Conservation (phyloP, 2,888 invertebrate genomes). For the Fragum fragum region DNA sequence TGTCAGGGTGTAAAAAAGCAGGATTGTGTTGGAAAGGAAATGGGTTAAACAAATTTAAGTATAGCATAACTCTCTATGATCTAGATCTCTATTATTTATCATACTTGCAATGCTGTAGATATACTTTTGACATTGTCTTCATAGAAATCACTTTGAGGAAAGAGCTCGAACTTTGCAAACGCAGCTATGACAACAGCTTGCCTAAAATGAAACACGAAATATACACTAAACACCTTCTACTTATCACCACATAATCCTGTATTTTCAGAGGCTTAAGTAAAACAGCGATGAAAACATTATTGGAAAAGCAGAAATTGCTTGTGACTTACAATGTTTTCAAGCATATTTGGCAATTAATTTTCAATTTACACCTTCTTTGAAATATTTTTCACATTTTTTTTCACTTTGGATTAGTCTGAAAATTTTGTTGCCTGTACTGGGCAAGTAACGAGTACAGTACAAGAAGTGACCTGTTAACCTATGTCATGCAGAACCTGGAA, state of each 20-base stretch:
- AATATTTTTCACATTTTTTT: too few relatives aligned
- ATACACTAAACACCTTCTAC: background rate
- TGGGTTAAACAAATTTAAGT: too few relatives aligned
- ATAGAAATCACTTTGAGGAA: constrained; percentile 91
- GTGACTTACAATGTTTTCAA: background rate
- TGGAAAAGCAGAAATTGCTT: background rate
- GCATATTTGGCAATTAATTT: too few relatives aligned
- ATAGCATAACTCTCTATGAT: too few relatives aligned
- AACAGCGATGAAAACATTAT: background rate
- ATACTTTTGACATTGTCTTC: constrained; percentile 91
- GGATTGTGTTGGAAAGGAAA: too few relatives aligned
- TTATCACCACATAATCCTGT: background rate
- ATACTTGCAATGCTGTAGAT: constrained; percentile 94
- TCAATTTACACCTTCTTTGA: too few relatives aligned
- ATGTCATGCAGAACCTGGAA: too few relatives aligned
- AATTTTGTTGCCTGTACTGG: too few relatives aligned
- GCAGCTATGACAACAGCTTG: constrained; percentile 96
- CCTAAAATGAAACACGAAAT: constrained; percentile 88
- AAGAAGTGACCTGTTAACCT: too few relatives aligned
- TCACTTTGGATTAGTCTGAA: too few relatives aligned
- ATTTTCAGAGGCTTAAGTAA: background rate
- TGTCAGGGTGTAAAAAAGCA: too few relatives aligned
- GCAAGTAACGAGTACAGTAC: too few relatives aligned
- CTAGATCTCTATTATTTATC: constrained; percentile 15
- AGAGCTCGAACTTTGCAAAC: constrained; percentile 93